Conservation (phyloP, 2,797 vertebrate genomes). For the Coccyzus lansbergi region DNA sequence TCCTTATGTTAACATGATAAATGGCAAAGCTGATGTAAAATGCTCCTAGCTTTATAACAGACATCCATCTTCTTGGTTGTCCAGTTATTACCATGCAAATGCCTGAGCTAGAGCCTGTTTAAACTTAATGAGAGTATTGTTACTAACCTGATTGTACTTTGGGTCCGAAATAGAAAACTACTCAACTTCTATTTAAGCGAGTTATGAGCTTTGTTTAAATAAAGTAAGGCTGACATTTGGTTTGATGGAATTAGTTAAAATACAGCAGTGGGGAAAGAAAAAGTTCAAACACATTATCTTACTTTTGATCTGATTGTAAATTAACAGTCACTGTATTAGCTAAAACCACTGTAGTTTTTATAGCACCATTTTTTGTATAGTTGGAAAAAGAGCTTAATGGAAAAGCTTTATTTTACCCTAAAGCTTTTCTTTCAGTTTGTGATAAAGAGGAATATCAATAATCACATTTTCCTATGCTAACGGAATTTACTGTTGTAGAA, state of each 20-base stretch:
- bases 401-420: background rate
- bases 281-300: conserved; percentile 22
- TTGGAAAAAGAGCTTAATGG: background rate
- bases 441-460: background rate
- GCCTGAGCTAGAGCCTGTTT: background rate
- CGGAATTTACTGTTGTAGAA: background rate
- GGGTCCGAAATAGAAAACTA: background rate
- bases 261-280: background rate
- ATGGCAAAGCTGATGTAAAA: background rate
- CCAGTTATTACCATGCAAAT: background rate
- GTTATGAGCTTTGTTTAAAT: background rate
- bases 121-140: conserved; percentile 1
- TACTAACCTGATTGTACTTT: background rate
- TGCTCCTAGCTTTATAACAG: background rate
- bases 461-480: background rate
- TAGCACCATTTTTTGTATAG: background rate
- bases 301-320: conserved; percentile 48
- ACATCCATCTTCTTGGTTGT: background rate
- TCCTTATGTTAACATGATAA: background rate
- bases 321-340: conserved; percentile 11
- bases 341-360: conserved; percentile 15
- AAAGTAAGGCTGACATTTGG: background rate
- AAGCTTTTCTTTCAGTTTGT: background rate
- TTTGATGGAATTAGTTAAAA: background rate
- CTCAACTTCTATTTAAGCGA: background rate